phyloP scores from a whole-genome alignment of 2,888 invertebrate genomes.

The Melikaiella ostensackeni region DNA sequence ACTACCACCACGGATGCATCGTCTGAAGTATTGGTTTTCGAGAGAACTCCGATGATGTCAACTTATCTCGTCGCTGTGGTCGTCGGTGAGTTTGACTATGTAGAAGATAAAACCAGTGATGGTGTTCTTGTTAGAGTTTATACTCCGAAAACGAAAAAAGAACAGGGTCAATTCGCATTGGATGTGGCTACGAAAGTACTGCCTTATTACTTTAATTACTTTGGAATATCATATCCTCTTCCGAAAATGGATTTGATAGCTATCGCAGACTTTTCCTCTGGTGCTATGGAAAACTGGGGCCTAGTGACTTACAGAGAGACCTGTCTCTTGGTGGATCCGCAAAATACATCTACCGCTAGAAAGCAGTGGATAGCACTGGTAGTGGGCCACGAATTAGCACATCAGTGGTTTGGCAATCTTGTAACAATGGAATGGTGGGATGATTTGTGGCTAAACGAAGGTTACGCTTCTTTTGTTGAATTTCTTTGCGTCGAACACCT shows the following conservation, averaged over 20 bases:
- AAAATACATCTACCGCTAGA: constrained; percentile 90
- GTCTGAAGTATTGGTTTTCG: constrained; percentile 89
- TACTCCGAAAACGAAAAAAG: constrained; percentile 93
- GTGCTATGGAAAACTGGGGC: constrained; percentile 99
- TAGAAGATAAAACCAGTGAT: constrained; percentile 90
- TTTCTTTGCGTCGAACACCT: constrained; percentile 94
- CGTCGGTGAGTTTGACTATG: constrained; percentile 96
- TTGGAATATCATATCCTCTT: constrained; percentile 95
- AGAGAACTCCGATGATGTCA: constrained; percentile 41
- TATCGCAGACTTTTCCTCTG: constrained; percentile 95
- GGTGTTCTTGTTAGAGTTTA: constrained; percentile 90
- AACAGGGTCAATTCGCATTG: constrained; percentile 94
- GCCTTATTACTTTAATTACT: constrained; percentile 96
- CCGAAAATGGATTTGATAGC: constrained; percentile 98
- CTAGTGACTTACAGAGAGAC: constrained; percentile 86
- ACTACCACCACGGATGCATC: constrained; percentile 94
- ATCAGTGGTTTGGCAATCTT: constrained; percentile 99
- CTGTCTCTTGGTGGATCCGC: constrained; percentile 92
- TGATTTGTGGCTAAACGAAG: constrained; percentile 97
- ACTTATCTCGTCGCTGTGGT: constrained; percentile 81
- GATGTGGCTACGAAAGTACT: constrained; percentile 95
- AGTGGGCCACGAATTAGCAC: constrained; percentile 95
- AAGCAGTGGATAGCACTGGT: constrained; percentile 93
- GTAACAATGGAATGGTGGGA: constrained; percentile 99
- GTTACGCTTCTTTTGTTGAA: constrained; percentile 97